A percentile compares a stretch with the other conserved stretches of the same genome.
Evolutionary conservation across 2,888 invertebrate species (phyloP).

Genomic region (Torymus auratus): DNA sequence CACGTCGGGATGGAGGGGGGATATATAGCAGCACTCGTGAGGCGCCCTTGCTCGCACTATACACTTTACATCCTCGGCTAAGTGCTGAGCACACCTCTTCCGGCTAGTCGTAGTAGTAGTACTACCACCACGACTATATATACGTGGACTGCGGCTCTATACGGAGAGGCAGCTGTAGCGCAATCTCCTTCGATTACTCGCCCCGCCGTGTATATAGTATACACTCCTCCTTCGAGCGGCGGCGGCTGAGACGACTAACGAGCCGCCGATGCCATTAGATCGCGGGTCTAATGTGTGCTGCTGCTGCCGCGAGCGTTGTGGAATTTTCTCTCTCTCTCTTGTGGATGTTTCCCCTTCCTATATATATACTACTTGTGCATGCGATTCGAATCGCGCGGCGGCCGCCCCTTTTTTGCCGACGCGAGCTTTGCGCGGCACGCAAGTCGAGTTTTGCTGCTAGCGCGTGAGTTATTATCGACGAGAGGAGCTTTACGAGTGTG

Average conservation of each 20-base stretch:
- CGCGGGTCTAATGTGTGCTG: slow-evolving; percentile 6
- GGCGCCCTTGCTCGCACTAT: not conserved
- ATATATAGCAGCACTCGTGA: not conserved
- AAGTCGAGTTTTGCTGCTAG: too few relatives aligned
- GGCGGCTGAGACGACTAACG: not conserved
- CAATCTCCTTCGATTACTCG: slow-evolving; percentile 16
- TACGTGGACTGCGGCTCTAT: not conserved
- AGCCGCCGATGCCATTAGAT: slow-evolving; percentile 17
- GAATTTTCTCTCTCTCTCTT: too few relatives aligned
- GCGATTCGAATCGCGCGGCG: too few relatives aligned
- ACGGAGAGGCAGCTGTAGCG: too few relatives aligned
- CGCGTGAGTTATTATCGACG: too few relatives aligned
- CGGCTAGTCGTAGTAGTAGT: not conserved
- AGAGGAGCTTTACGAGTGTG: too few relatives aligned
- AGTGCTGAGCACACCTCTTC: slow-evolving; percentile 5
- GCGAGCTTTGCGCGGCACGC: too few relatives aligned
- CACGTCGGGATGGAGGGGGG: too few relatives aligned
- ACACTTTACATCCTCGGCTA: slow-evolving; percentile 7
- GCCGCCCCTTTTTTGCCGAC: too few relatives aligned
- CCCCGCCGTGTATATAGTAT: not conserved
- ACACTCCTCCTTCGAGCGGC: too few relatives aligned
- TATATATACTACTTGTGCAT: too few relatives aligned
- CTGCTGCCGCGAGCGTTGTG: not conserved
- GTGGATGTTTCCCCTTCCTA: too few relatives aligned
- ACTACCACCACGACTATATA: not conserved